These are phyloP conservation scores for Drosophila suboccidentalis DNA, from an alignment of 2,888 invertebrate species.

Conservation along the genomic window DNA sequence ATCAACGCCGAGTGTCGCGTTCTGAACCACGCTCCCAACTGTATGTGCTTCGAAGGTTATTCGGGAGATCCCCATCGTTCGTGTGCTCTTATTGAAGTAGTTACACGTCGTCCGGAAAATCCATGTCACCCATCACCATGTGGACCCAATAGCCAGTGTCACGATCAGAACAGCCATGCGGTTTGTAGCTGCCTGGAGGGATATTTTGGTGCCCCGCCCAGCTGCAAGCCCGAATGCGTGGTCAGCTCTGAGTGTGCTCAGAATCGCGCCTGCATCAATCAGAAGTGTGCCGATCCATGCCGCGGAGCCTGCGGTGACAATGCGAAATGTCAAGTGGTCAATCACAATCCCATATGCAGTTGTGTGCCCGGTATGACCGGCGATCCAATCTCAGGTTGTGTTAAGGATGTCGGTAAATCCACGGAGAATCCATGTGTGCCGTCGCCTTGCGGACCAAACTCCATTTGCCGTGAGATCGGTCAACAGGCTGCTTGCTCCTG, in stretches of 20 bases:
- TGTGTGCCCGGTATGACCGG: slow-evolving; percentile 88
- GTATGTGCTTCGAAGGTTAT: slow-evolving; percentile 90
- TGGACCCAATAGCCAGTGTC: slow-evolving; percentile 89
- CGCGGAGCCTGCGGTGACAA: slow-evolving; percentile 89
- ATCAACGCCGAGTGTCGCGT: slow-evolving; percentile 91
- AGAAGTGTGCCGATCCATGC: slow-evolving; percentile 90
- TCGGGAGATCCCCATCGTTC: slow-evolving; percentile 90
- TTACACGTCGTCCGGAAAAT: slow-evolving; percentile 83
- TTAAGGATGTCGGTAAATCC: slow-evolving; percentile 83
- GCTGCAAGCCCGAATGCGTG: slow-evolving; percentile 89
- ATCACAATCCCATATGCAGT: slow-evolving; percentile 90
- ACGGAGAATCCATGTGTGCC: slow-evolving; percentile 90
- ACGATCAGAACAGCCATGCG: slow-evolving; percentile 88
- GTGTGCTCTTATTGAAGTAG: slow-evolving; percentile 86
- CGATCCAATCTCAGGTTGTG: slow-evolving; percentile 88
- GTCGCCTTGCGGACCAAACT: slow-evolving; percentile 94
- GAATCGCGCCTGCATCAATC: slow-evolving; percentile 88
- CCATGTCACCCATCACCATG: slow-evolving; percentile 89
- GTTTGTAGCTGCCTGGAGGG: slow-evolving; percentile 88
- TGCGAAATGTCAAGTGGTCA: slow-evolving; percentile 89
- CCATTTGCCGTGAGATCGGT: slow-evolving; percentile 92
- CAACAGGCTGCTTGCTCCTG: slow-evolving; percentile 95
- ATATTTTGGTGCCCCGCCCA: slow-evolving; percentile 89
- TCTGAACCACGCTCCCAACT: slow-evolving; percentile 91
- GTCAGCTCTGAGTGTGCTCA: slow-evolving; percentile 89